These are phyloP conservation scores for Dipodomys merriami DNA, from an alignment of 2,113 vertebrate species.

Conservation along the genomic window DNA sequence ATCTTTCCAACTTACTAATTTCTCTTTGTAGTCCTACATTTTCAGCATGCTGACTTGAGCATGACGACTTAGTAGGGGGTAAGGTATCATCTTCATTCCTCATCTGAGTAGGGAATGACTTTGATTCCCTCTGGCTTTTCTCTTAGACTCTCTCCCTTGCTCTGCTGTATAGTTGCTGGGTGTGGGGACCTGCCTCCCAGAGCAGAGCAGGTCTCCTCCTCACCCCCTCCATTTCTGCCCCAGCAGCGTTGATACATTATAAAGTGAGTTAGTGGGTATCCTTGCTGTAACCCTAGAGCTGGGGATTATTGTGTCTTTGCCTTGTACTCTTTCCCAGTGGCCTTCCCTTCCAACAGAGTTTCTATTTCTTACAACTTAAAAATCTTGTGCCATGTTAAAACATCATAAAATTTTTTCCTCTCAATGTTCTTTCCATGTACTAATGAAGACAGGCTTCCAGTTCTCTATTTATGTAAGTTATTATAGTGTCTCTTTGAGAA, in stretches of 20 bases:
- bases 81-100: background rate
- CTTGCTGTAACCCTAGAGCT: background rate
- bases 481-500: background rate
- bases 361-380: background rate
- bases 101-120: background rate
- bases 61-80: no score
- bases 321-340: background rate
- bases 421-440: no score
- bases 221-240: background rate
- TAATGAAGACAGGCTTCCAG: background rate
- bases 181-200: background rate
- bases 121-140: background rate
- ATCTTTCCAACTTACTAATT: background rate
- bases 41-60: background rate
- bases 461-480: background rate
- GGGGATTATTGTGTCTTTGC: background rate
- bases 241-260: fast-evolving
- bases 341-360: background rate
- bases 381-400: slow-evolving; percentile 22
- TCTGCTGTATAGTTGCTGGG: background rate
- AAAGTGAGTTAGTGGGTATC: background rate
- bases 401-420: background rate
- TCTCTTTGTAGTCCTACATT: background rate
- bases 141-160: background rate
- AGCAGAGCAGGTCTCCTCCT: background rate